Evolutionary conservation across 2,888 invertebrate genomes (phyloP), one percentile per base, ranked within the genome.

Genomic region (Mimachlamys varia): DNA sequence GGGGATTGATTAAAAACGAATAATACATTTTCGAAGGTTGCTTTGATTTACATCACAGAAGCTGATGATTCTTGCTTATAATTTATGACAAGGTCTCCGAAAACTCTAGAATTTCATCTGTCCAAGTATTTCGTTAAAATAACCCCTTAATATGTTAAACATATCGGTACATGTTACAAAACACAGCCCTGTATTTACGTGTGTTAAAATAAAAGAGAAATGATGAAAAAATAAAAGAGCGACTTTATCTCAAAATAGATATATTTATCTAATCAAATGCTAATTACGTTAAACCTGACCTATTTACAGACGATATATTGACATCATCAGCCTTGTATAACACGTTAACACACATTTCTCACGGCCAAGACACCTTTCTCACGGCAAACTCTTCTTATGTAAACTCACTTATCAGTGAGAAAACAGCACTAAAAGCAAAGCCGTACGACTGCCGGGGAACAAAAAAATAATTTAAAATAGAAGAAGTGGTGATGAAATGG

Each of bases 341-440:
- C 10, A 62, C n/a, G 62, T 62, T 22, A 62, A 62, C 27, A 76
- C 76, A 76, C 76, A 27, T 76, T 33, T 76, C 76, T 76, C 76
- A 76, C 76, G 76, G 76, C 76, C 76, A 76, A 76, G 33, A 76
- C 76, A 76, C 76, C 33, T 76, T 76, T 76, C 76, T 76, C 76
- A 76, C 76, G 76, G 33, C 76, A 27, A 62, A 33, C 76, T 0
- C 7, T 7, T 12, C 27, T 33, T 33, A 76, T 33, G 22, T 15
- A 12, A 33, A 33, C 76, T 10, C 15, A 76, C 76, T 76, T 76
- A 76, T 76, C 76, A 76, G 76, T 33, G 22, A 76, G 76, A 27
- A 58, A 22, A 58, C 58, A 58, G n/a, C 58, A 76, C 76, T 33
- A 76, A 76, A 76, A 76, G 76, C 76, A 76, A 76, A 76, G 76